Base-by-base conservation (phyloP, 2,113 vertebrate genomes). In the Rhabdornis inornatus region DNA sequence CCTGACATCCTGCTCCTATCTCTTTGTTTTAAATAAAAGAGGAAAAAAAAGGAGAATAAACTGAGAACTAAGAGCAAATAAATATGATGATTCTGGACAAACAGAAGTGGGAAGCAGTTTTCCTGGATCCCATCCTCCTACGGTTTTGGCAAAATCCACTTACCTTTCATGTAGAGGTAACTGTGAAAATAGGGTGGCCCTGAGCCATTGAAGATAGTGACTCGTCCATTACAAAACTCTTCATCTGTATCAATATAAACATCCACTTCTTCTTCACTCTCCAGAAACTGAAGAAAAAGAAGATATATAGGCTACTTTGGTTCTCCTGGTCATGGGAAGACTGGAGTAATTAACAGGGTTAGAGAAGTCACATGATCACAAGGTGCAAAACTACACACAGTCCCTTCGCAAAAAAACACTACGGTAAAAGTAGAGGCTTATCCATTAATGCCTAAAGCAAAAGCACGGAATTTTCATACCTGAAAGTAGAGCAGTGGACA, bases 81-180 rank as follows among this genome's bases (percentile, higher is more conserved):
- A 78, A 40, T 35, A 78, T 20, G 24, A 89, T 23, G 28, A 71
- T 45, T 84, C 33, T 70, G n/a, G 47, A 90, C 44, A 80, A 92
- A 88, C 4, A 78, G 42, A 77, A 91, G 49, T 74, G 15, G 70
- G 72, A 81, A 94, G 33, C 4, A 1, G 9, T 13, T 63, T 89
- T 93, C 15, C 50, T 59, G 60, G 53, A 66, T 59, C 52, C 47
- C 77, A 56, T 42, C 28, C 23, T 65, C 52, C 49, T 13, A 7
- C 1, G 2, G 31, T n/a, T 64, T 78, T 85, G 59, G 39, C 65
- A 87, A 59, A 80, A 76, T 81, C 42, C 37, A 10, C 98, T 97
- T 90, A 99, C 99, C 98, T 88, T 99, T 99, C 99, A 99, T 99
- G 95, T 99, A 99, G 85, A 99, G 98, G 95, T 99, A 99, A 94